phyloP scores from a whole-genome alignment of 2,888 invertebrate genomes.

The Zaprionus bogoriensis region DNA sequence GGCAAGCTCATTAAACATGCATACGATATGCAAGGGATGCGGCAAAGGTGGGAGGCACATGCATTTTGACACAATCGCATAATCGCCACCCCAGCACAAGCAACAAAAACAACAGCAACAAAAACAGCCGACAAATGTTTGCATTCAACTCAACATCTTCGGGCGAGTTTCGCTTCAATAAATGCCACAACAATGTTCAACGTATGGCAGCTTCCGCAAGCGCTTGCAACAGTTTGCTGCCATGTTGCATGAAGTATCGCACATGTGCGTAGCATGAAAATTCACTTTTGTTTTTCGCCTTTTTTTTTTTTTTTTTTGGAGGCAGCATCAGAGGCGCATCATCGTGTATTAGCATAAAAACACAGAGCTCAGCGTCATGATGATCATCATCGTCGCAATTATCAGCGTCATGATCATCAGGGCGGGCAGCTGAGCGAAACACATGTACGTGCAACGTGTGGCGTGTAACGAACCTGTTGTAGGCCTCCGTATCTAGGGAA shows the following conservation, averaged over 20 bases:
- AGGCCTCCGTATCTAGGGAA: constrained; percentile 30
- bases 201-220: constrained; percentile 69
- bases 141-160: constrained; percentile 39
- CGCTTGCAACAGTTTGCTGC: constrained; percentile 45
- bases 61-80: constrained; percentile 64
- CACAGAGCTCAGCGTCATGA: constrained; percentile 5
- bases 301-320: constrained; percentile 18
- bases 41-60: constrained; percentile 27
- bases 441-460: constrained; percentile 17
- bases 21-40: constrained; percentile 14
- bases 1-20: constrained; percentile 75
- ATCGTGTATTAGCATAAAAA: constrained; percentile 34
- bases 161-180: constrained; percentile 69
- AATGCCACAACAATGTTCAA: constrained; percentile 40
- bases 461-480: neutral
- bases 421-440: constrained; percentile 61
- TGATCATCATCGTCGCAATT: constrained; percentile 27
- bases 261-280: constrained; percentile 53
- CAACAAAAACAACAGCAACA: constrained; percentile 32
- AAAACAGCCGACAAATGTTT: constrained; percentile 49
- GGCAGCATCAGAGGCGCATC: constrained; percentile 15
- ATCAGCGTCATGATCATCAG: constrained; percentile 34
- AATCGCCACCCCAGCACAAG: too few relatives aligned
- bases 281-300: constrained; percentile 16
- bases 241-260: constrained; percentile 55